Conservation (phyloP, 2,113 vertebrate species). For the Podiceps cristatus region DNA sequence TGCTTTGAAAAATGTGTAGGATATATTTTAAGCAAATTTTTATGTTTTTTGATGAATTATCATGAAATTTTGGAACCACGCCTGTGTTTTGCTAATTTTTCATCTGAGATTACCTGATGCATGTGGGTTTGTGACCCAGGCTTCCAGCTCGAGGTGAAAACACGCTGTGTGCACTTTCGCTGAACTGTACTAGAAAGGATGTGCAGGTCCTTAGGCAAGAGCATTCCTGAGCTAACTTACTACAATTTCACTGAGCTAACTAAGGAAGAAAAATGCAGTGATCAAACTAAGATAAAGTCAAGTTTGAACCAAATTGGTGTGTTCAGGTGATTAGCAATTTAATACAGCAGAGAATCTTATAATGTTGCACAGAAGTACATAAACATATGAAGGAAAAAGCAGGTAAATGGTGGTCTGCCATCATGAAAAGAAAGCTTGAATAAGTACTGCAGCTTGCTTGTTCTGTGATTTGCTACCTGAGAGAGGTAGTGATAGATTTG, state of each 20-base stretch:
- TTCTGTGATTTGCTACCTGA: not conserved
- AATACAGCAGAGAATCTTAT: not conserved
- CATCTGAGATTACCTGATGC: not conserved
- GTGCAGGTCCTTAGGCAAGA: not conserved
- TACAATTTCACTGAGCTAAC: not conserved
- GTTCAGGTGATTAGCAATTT: not conserved
- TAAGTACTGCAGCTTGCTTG: not conserved
- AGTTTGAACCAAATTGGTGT: not conserved
- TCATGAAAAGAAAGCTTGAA: not conserved
- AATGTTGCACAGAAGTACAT: not conserved
- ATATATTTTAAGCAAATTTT: not conserved
- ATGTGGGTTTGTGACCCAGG: not conserved
- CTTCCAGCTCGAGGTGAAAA: not conserved
- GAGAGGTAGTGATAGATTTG: not conserved
- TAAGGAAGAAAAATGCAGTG: not conserved
- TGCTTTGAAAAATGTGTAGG: not conserved
- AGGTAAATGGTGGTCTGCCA: not conserved
- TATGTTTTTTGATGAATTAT: not conserved
- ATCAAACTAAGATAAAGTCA: not conserved
- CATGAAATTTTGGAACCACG: not conserved
- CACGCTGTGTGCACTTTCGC: not conserved
- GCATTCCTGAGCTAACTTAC: not conserved
- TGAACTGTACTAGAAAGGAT: slow-evolving; percentile 8
- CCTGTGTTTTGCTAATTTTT: not conserved
- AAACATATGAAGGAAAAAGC: not conserved